Evolutionary conservation across 2,797 vertebrate genomes (phyloP), one percentile per base, ranked within the genome.

Genomic region (Onychomys arenicola): DNA sequence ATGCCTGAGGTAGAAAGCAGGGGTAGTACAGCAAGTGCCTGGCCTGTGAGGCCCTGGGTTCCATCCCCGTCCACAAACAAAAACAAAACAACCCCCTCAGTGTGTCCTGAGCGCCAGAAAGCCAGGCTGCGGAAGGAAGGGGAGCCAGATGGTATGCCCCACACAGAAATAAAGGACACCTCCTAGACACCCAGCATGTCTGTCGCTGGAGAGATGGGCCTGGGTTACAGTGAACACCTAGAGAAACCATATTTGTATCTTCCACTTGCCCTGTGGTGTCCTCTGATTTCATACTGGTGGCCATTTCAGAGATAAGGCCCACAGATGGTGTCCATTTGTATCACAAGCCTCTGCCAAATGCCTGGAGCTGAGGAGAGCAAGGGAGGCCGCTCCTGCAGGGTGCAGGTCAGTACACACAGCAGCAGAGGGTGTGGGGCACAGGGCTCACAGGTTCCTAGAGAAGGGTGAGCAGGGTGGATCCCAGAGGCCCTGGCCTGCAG

Each of bases 11-110:
- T 4, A 5, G 49, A 17, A n/a, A 69, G 43, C 85, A 57, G 19
- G 21, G 52, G 1, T 4, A 17, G 43, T 0, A 17, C 3, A 19
- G 14, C 14, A 40, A 29, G 37, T 1, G 4, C n/a, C 16, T 19
- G 52, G 84, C 46, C 16, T 37, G 23, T 19, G 67, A 88, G 49
- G 67, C 25, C 82, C 67, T 71, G n/a, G 67, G 34, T 40, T 11
- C 23, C 49, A 57, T 2, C n/a, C 85, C 67, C 21, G 27, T 25
- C 17, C 25, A 32, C 40, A 40, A 59, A 12, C 13, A 40, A 32
- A 49, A 67, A 34, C 65, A 55, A 49, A 40, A 27, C 49, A n/a
- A 57, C 5, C n/a, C n/a, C 12, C n/a, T 82, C 80, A 59, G n/a
- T 13, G 49, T 81, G n/a, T 40, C 80, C 23, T 40, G 55, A 40